Evolutionary conservation across 2,888 invertebrate genomes (phyloP), one percentile per base, ranked within the genome.

Genomic region (Spialia ferax): DNA sequence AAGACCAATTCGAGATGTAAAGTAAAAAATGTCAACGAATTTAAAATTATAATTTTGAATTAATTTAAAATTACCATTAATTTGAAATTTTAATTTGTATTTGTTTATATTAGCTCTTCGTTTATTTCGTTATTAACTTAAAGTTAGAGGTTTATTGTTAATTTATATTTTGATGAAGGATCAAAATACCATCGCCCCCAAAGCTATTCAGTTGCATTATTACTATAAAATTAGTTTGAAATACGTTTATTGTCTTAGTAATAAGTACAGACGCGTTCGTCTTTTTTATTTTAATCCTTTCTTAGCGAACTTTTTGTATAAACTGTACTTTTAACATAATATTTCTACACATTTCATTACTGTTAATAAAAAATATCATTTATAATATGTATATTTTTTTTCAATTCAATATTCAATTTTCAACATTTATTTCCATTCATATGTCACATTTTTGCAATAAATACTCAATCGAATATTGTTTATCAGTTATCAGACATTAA

Each of bases 191-290:
- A 20, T 20, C 18, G 10, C 5, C 13, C 22, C 48, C 13, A 18
- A 48, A 20, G n/a, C 1, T 38, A 32, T 29, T 50, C 50, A 50
- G 23, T 52, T 62, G 54, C 63, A 63, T 38, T 52, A 63, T 38
- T 38, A 54, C 52, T n/a, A n/a, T n/a, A 38, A 10, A 6, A 60
- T 18, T 18, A 5, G 7, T 62, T 62, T 52, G 26, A 38, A 20
- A 29, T 54, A 38, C 38, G 10, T 54, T 63, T 26, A 63, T 63
- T 54, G 42, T 38, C 23, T 26, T n/a, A 11, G 7, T 54, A 54
- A 54, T 50, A 38, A 54, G 23, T 63, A 63, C 52, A 42, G 63
- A 63, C 52, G 60, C 15, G 8, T 48, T 10, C 10, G 45, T 45
- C 18, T 13, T 13, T 48, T 5, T 22, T 13, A n/a, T 23, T 45